Base-by-base conservation (phyloP, 2,113 vertebrate genomes). In the Psettodes erumei region DNA sequence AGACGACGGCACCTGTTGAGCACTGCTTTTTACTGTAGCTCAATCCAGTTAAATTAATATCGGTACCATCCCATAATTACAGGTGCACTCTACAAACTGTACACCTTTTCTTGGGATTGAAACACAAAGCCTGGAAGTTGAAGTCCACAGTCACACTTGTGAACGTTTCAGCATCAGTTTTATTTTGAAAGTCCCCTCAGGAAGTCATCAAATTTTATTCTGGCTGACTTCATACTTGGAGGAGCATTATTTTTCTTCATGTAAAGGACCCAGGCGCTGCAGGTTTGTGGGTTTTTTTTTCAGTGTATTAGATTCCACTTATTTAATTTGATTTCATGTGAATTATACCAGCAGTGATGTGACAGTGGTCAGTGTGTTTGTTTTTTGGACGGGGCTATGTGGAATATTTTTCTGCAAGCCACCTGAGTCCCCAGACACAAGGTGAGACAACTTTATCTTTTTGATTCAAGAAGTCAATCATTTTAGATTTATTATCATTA, bases 161-260 rank as follows among this genome's bases (percentile, higher is more conserved):
- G n/a, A n/a, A n/a, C n/a, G n/a, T n/a, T n/a, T n/a, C n/a, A n/a
- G n/a, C n/a, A n/a, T n/a, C n/a, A n/a, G 23, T 19, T 71, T 90
- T 87, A 87, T 37, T 87, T 64, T 87, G 81, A 84, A 87, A 72
- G 6, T 35, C 51, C 2, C 32, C 37, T 28, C 64, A 70, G 87
- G 85, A 89, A 79, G 47, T 37, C 12, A 2, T 18, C n/a, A 27
- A n/a, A 21, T 27, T 40, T 37, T 32, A 16, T 5, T 30, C 30
- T 43, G 43, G 9, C n/a, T 27, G 33, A 8, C 35, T 76, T 62
- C 19, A 50, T 43, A 10, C 1, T 67, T 28, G 11, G 35, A 74
- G 19, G 1, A n/a, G n/a, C n/a, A n/a, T n/a, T 30, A 78, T 71
- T 50, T 87, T 56, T 71, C 37, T 78, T 54, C 35, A 71, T 63